Evolutionary conservation across 2,888 invertebrate species (phyloP).

Genomic region (Plebejus melissa): DNA sequence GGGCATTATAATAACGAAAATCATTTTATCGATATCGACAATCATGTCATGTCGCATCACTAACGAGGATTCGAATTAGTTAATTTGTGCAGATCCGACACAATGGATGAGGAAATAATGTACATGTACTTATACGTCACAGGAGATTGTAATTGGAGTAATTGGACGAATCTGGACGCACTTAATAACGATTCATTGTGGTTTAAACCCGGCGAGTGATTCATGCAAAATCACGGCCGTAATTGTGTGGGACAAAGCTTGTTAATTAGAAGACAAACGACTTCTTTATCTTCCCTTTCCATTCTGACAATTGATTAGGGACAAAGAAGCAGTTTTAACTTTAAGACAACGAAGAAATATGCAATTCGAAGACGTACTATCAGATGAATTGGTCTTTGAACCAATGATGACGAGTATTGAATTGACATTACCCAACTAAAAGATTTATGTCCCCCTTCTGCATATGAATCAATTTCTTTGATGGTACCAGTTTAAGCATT

Average conservation of each 20-base stretch:
- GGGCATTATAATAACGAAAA: neutral
- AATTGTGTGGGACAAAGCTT: constrained; percentile 23
- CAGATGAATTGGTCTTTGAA: neutral
- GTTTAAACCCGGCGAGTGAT: constrained; percentile 73
- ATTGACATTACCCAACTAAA: neutral
- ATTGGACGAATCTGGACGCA: constrained; percentile 76
- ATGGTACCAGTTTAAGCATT: no score
- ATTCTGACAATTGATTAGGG: neutral
- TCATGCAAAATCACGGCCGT: constrained; percentile 47
- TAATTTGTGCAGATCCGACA: constrained; percentile 75
- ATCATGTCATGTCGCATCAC: constrained; percentile 38
- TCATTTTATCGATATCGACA: constrained; percentile 42
- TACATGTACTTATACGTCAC: constrained; percentile 60
- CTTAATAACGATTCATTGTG: constrained; percentile 75
- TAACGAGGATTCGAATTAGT: constrained; percentile 63
- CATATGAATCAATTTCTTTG: no score
- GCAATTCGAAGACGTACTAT: neutral
- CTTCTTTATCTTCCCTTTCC: neutral
- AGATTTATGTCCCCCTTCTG: neutral
- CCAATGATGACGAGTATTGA: neutral
- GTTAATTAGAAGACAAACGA: constrained; percentile 18
- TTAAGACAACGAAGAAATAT: neutral
- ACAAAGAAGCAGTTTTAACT: neutral
- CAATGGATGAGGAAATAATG: constrained; percentile 76
- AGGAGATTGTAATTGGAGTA: constrained; percentile 77